Conservation (phyloP, 2,113 vertebrate species). For the Australoheros scitulus region DNA sequence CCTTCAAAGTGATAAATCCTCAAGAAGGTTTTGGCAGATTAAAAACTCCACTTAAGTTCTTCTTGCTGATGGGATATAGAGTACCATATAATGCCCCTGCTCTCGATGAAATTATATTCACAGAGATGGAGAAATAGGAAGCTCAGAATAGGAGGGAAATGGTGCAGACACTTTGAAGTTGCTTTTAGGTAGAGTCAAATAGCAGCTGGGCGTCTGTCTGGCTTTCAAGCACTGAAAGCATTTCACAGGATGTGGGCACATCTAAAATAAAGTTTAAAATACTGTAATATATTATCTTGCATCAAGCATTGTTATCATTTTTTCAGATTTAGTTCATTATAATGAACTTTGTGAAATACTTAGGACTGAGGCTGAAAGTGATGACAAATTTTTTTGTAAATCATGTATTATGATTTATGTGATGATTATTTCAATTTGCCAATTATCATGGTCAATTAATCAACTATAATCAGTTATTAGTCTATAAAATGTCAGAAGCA, state of each 20-base stretch:
- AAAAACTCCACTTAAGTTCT: conserved; percentile 41
- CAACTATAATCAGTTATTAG: too few species aligned
- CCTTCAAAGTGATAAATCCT: conserved; percentile 56
- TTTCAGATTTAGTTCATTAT: not conserved
- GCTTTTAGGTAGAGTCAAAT: conserved; percentile 20
- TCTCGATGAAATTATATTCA: conserved; percentile 56
- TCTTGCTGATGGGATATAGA: conserved; percentile 36
- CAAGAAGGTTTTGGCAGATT: conserved; percentile 47
- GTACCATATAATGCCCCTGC: conserved; percentile 22
- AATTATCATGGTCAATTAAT: too few species aligned
- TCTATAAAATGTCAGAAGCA: too few species aligned
- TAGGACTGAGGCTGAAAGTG: too few species aligned
- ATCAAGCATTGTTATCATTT: not conserved
- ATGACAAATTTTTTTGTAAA: too few species aligned
- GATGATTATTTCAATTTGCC: too few species aligned
- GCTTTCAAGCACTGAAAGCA: conserved; percentile 6
- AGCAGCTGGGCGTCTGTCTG: not conserved
- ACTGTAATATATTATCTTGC: not conserved
- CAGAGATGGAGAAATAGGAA: conserved; percentile 12
- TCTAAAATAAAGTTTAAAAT: not conserved
- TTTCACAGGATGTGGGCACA: not conserved
- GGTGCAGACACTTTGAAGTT: conserved; percentile 27
- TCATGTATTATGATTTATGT: too few species aligned
- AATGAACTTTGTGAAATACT: too few species aligned
- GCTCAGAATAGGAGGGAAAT: conserved; percentile 31